Percentiles rank a stretch among this genome's conserved stretches.
Evolutionary conservation across 2,113 vertebrate species (phyloP).

Genomic region (Mungos mungo): DNA sequence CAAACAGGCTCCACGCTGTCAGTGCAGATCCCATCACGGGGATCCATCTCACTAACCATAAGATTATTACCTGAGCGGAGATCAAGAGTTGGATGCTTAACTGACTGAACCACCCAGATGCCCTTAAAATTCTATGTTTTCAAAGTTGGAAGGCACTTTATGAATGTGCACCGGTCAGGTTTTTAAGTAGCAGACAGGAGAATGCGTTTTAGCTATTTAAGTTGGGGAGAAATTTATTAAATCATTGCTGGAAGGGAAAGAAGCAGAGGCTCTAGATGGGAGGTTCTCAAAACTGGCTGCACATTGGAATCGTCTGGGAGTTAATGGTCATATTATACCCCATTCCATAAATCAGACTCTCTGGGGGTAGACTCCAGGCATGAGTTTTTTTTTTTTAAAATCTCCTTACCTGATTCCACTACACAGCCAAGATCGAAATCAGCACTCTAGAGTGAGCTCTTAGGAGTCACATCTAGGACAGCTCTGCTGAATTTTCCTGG

Average conservation of each 20-base stretch:
- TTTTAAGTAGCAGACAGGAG: neutral
- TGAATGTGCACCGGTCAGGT: neutral
- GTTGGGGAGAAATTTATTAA: conserved; percentile 18
- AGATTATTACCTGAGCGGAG: too few relatives aligned
- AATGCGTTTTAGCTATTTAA: conserved; percentile 25
- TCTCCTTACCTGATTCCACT: neutral
- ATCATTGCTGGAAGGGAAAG: neutral
- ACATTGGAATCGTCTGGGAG: neutral
- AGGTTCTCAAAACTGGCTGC: conserved; percentile 10
- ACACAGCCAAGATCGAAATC: neutral
- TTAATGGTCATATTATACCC: neutral
- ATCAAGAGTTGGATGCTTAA: too few relatives aligned
- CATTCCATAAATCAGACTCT: neutral
- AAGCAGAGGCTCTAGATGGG: neutral
- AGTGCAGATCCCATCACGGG: too few relatives aligned
- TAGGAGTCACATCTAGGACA: neutral
- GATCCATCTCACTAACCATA: too few relatives aligned
- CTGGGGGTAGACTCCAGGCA: neutral
- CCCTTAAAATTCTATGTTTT: neutral
- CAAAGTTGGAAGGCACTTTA: neutral
- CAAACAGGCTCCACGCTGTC: too few relatives aligned
- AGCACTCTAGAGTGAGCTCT: neutral
- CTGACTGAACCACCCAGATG: too few relatives aligned
- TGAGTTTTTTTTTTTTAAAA: neutral
- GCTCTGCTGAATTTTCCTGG: neutral